Evolutionary conservation across 2,888 invertebrate species (phyloP).

Genomic region (Cynaeus angustus): DNA sequence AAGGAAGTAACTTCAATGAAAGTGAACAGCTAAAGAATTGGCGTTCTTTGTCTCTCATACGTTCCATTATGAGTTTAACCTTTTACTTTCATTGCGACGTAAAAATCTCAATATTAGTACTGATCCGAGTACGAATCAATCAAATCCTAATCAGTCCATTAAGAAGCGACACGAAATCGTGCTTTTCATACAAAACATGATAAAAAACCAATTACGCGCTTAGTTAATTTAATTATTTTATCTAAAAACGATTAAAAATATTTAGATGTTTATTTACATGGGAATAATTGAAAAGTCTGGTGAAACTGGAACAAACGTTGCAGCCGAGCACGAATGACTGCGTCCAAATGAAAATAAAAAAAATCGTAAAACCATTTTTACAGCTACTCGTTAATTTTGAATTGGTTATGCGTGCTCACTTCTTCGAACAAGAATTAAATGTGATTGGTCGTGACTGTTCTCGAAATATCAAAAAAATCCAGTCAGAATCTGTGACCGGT

Average conservation of each 20-base stretch:
- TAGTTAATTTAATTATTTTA: conserved; percentile 7
- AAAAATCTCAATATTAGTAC: conserved; percentile 12
- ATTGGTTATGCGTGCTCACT: conserved; percentile 26
- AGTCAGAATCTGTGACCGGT: not conserved
- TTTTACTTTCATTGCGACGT: conserved; percentile 5
- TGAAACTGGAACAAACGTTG: conserved; percentile 22
- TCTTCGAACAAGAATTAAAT: conserved; percentile 19
- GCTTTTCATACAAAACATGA: not conserved
- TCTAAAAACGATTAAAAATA: no score
- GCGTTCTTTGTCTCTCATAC: not conserved
- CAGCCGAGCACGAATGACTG: conserved; percentile 13
- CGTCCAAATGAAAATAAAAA: conserved; percentile 11
- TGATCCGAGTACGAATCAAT: not conserved
- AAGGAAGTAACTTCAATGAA: conserved; percentile 2
- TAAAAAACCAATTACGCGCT: conserved; percentile 8
- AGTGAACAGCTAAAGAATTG: conserved; percentile 1
- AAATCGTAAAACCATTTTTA: conserved; percentile 32
- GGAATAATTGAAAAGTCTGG: conserved; percentile 1
- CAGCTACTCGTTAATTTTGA: conserved; percentile 31
- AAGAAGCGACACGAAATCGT: conserved; percentile 8
- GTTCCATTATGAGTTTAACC: not conserved
- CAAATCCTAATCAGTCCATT: no score
- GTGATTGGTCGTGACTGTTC: conserved; percentile 12
- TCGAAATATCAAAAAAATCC: conserved; percentile 1
- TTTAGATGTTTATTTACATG: conserved; percentile 25